Evolutionary conservation across 2,888 invertebrate species (phyloP).

Genomic region (Atethmia centrago): DNA sequence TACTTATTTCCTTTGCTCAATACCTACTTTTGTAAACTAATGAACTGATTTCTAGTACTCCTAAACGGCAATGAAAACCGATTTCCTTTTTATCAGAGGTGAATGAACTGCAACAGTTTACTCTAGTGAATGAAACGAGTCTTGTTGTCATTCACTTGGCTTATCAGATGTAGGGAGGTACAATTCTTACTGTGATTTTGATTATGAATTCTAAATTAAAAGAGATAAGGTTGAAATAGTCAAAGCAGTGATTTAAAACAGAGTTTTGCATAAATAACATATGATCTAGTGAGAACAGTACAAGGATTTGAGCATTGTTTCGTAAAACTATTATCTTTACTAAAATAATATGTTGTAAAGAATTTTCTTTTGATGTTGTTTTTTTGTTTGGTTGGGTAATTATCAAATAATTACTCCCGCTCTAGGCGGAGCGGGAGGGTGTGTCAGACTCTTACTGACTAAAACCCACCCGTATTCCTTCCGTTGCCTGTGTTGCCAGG

Average conservation of each 20-base stretch:
- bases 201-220: background rate
- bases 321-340: background rate
- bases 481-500: too few species aligned
- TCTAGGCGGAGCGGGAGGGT: too few species aligned
- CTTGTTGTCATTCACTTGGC: conserved; percentile 37
- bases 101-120: conserved; percentile 37
- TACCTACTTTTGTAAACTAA: conserved; percentile 1
- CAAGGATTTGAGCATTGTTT: conserved; percentile 40
- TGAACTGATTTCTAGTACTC: conserved; percentile 23
- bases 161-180: conserved; percentile 43
- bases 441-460: too few species aligned
- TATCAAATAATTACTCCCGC: too few species aligned
- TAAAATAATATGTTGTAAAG: background rate
- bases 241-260: background rate
- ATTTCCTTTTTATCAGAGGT: conserved; percentile 54
- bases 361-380: background rate
- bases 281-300: conserved; percentile 39
- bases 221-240: background rate
- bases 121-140: conserved; percentile 49
- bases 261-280: conserved; percentile 2
- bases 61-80: conserved; percentile 38
- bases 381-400: too few species aligned
- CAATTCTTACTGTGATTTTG: background rate
- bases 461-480: too few species aligned
- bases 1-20: conserved; percentile 18